Conservation (phyloP, 2,113 vertebrate species). For the Phalacrocorax brasilianus region DNA sequence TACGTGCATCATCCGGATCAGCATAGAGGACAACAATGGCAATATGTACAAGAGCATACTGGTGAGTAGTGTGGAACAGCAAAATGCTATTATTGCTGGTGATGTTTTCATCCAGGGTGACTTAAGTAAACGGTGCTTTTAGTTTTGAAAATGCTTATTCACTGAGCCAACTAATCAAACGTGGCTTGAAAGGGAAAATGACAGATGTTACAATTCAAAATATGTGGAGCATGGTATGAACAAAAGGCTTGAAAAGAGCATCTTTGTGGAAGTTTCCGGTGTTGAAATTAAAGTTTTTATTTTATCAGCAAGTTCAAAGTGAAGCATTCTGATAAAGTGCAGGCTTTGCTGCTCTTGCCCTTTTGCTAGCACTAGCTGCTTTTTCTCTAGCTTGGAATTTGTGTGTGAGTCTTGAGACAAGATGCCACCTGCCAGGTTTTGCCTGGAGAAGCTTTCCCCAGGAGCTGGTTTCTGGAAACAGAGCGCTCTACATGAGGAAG, state of each 20-base stretch:
- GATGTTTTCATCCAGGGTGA: fast-evolving
- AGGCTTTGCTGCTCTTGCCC: background rate
- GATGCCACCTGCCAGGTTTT: fast-evolving
- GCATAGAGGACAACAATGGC: slow-evolving; percentile 82
- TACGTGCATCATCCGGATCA: slow-evolving; percentile 87
- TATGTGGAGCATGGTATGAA: background rate
- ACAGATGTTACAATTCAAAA: background rate
- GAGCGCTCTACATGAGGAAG: background rate
- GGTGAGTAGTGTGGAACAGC: slow-evolving; percentile 67
- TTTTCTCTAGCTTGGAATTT: background rate
- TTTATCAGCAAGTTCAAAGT: background rate
- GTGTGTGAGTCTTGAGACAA: background rate
- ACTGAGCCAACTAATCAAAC: background rate
- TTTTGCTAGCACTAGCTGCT: background rate
- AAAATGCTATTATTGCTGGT: too few relatives aligned
- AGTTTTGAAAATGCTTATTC: background rate
- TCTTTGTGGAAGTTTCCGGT: background rate
- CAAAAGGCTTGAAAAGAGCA: background rate
- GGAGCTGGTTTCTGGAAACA: background rate
- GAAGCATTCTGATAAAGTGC: background rate
- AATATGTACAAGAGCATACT: slow-evolving; percentile 97
- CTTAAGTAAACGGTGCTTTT: background rate
- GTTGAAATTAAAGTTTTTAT: background rate
- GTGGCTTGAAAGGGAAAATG: background rate
- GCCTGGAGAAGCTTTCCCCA: background rate